Evolutionary conservation across 2,797 vertebrate species (phyloP).

Genomic region (Linurgus olivaceus): DNA sequence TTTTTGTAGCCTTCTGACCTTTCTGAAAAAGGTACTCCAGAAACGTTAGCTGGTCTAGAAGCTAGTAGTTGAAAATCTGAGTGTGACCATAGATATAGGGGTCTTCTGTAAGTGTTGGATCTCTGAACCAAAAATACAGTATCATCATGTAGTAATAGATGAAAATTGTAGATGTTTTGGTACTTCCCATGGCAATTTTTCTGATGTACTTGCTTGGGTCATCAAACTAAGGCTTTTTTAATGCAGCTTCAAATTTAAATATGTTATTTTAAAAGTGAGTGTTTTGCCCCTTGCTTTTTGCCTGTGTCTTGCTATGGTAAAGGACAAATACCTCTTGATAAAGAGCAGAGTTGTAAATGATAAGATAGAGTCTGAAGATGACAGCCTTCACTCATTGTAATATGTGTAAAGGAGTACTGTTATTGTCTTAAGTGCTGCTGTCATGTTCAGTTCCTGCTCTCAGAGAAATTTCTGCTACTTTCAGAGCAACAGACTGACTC

Average conservation of each 20-base stretch:
- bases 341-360: not conserved
- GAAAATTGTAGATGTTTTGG: not conserved
- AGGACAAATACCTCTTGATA: not conserved
- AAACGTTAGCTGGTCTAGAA: not conserved
- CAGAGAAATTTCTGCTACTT: not conserved
- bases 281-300: not conserved
- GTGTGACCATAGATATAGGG: not conserved
- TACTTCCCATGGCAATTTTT: not conserved
- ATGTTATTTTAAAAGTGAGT: not conserved
- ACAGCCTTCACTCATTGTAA: not conserved
- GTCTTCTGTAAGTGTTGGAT: not conserved
- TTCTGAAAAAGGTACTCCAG: not conserved
- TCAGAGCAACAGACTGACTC: not conserved
- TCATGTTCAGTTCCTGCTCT: not conserved
- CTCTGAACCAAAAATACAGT: not conserved
- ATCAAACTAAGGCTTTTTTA: not conserved
- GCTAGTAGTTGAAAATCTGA: not conserved
- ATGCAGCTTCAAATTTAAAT: not conserved
- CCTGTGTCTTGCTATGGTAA: not conserved
- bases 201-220: not conserved
- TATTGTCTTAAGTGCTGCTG: slow-evolving; percentile 2
- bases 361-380: not conserved
- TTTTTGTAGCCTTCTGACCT: not conserved
- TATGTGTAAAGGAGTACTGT: not conserved
- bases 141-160: not conserved